Evolutionary conservation across 1,140 invertebrate species (phyloP).

Genomic region (Rhopalosiphum maidis): DNA sequence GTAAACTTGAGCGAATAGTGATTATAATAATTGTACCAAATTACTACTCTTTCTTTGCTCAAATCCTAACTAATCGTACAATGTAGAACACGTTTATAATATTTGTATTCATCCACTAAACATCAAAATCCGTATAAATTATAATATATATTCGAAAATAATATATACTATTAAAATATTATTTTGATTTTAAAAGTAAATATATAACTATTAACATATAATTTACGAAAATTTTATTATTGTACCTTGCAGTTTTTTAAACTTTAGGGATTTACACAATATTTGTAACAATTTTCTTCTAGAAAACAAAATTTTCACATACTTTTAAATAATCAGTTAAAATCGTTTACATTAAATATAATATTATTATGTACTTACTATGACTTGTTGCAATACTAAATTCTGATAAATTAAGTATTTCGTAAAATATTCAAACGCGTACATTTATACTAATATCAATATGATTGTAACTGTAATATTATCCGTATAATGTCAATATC

Average conservation of each 20-base stretch:
- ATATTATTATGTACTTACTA: neutral
- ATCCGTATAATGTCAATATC: neutral
- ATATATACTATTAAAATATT: neutral
- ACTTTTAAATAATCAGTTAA: neutral
- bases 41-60: neutral
- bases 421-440: neutral
- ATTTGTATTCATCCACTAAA: neutral
- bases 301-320: neutral
- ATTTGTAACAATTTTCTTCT: neutral
- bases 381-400: neutral
- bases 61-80: neutral
- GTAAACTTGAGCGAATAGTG: neutral
- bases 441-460: neutral
- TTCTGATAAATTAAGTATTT: neutral
- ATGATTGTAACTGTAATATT: neutral
- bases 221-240: neutral
- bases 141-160: neutral
- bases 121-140: neutral
- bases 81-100: neutral
- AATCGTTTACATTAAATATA: neutral
- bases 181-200: neutral
- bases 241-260: neutral
- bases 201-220: neutral
- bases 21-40: neutral
- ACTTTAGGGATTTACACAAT: neutral